These are phyloP conservation scores for Pachyramphus minor DNA, from an alignment of 2,113 vertebrate species.

Conservation along the genomic window DNA sequence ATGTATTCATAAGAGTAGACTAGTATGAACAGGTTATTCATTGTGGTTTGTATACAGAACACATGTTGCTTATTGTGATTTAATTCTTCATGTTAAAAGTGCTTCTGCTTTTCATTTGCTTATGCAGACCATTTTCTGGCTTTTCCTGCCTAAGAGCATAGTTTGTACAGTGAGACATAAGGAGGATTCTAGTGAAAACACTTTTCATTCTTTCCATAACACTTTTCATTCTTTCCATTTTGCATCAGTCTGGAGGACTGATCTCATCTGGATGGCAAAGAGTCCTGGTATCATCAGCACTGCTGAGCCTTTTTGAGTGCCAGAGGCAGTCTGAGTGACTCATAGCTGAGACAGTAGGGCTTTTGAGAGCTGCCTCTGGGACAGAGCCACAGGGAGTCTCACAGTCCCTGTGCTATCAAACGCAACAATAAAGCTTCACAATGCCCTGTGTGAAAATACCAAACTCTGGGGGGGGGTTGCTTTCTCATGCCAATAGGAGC, in stretches of 20 bases:
- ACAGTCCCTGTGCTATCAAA: background rate
- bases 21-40: background rate
- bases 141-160: background rate
- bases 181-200: background rate
- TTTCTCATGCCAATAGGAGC: background rate
- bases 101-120: background rate
- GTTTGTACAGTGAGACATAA: background rate
- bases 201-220: background rate
- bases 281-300: background rate
- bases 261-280: conserved; percentile 4
- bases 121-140: background rate
- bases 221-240: background rate
- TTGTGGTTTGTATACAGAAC: background rate
- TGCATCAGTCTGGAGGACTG: background rate
- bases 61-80: background rate
- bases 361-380: conserved; percentile 23
- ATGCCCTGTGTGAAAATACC: background rate
- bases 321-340: conserved; percentile 7
- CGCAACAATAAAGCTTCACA: background rate
- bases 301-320: background rate
- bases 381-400: conserved; percentile 1
- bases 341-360: conserved; percentile 1
- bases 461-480: background rate
- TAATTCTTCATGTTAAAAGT: background rate
- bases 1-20: background rate